Evolutionary conservation across 2,888 invertebrate genomes (phyloP), one percentile per base, ranked within the genome.

Genomic region (Euspilapteryx auroguttella): DNA sequence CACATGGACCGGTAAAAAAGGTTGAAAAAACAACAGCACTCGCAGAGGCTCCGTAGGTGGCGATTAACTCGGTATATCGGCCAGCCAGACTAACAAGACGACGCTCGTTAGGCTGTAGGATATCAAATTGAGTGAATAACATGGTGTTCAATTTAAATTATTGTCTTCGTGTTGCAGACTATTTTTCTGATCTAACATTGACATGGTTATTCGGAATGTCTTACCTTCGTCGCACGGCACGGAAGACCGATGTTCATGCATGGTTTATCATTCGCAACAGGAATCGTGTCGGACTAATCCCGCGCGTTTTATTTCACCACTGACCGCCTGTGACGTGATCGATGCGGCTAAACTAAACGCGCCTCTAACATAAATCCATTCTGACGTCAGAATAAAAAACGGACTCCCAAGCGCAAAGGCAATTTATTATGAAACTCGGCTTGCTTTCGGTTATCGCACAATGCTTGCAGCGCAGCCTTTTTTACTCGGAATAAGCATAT

Each of bases 401-500:
- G 42, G 43, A 42, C 44, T 41, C 41, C 36, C 41, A 37, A 13
- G 20, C n/a, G n/a, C n/a, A n/a, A n/a, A n/a, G n/a, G 38, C 42
- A 42, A 54, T 53, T 51, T 54, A 54, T 52, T n/a, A n/a, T n/a
- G 44, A 49, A 49, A 49, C 45, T 27, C 24, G 24, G 27, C 25
- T n/a, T n/a, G 24, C 21, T 14, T 26, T 22, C 30, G 30, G 26
- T 30, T 32, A 28, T 30, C 26, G 30, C 22, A 27, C 21, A 28
- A 24, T 30, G 24, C 24, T 12, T 13, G 9, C 20, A 21, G n/a
- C 28, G 13, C 17, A 23, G 24, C 27, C 22, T 21, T 30, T 25
- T 26, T 26, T 22, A 22, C 30, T 13, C 27, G 12, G 27, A 27
- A 27, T 27, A 21, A 27, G 27, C 21, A 21, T 27, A 27, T 27